Base-by-base conservation (phyloP, 2,888 invertebrate species). In the Synanthedon tipuliformis region DNA sequence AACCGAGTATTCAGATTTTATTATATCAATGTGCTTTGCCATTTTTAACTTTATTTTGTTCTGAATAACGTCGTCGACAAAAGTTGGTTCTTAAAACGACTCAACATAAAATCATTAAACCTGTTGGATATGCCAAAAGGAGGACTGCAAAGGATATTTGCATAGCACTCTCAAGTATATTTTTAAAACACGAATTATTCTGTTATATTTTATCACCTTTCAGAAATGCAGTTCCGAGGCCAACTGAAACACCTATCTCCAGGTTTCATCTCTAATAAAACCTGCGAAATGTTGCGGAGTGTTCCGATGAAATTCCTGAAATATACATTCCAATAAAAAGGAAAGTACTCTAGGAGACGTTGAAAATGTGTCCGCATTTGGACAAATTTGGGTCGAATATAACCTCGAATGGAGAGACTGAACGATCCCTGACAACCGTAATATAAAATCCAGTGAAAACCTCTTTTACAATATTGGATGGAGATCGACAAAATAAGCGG, bases 351-450 rank as follows among this genome's bases (percentile, higher is more conserved):
- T 62, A 61, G 63, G 68, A 65, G 71, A 76, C 68, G 71, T 68
- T 64, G 75, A 75, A 77, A 79, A 78, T 80, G 76, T 78, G 75
- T 73, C 74, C 75, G 71, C 75, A 75, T 78, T 75, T 72, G 74
- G 73, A 78, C 73, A 79, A 78, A 78, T 78, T 80, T 75, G 73
- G 78, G 78, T 78, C 71, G 73, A 76, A 77, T 71, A 74, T 71
- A 74, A 76, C 75, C 73, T 72, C 70, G 63, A 77, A 76, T 73
- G 67, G 67, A 72, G 71, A 73, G 68, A 75, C 69, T 73, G 72
- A 75, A 76, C 71, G 75, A 67, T 73, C 73, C 66, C 70, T 70
- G 73, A 72, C 70, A 73, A 68, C 65, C 71, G 69, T 73, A 73
- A 75, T 75, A 78, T 76, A 74, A 76, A 73, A 76, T 70, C 69